A percentile compares a stretch with the other conserved stretches of the same genome.
Conservation (phyloP, 2,113 vertebrate genomes). For the Calypte anna region DNA sequence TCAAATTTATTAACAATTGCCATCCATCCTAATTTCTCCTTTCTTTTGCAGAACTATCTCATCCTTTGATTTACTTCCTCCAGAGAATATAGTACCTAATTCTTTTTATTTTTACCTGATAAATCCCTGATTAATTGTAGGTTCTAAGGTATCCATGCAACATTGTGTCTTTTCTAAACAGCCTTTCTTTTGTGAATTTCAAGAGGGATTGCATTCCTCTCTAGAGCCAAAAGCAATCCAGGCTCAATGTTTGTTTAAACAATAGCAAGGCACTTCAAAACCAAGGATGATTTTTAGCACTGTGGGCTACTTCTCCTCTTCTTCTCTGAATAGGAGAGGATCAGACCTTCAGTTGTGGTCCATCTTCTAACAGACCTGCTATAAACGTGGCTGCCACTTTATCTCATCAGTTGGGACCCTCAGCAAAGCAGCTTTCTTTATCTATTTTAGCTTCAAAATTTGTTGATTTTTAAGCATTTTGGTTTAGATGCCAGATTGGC, state of each 20-base stretch:
- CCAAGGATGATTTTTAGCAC: background rate
- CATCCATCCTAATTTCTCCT: slow-evolving; percentile 41
- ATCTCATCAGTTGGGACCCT: background rate
- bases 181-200: slow-evolving; percentile 1
- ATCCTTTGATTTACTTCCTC: slow-evolving; percentile 35
- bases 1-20: slow-evolving; percentile 27
- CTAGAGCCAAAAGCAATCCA: background rate
- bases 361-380: background rate
- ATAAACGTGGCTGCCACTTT: background rate
- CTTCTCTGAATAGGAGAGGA: background rate
- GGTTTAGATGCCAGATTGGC: background rate
- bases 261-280: background rate
- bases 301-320: background rate
- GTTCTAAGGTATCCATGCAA: background rate
- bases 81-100: background rate
- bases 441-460: background rate
- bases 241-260: background rate
- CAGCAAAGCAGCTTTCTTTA: background rate
- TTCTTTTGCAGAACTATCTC: background rate
- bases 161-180: background rate
- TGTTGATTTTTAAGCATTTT: background rate
- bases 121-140: slow-evolving; percentile 41
- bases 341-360: background rate
- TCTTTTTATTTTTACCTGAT: slow-evolving; percentile 19
- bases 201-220: background rate